Conservation (phyloP, 2,888 invertebrate species). For the Brachypalpus laphriformis region DNA sequence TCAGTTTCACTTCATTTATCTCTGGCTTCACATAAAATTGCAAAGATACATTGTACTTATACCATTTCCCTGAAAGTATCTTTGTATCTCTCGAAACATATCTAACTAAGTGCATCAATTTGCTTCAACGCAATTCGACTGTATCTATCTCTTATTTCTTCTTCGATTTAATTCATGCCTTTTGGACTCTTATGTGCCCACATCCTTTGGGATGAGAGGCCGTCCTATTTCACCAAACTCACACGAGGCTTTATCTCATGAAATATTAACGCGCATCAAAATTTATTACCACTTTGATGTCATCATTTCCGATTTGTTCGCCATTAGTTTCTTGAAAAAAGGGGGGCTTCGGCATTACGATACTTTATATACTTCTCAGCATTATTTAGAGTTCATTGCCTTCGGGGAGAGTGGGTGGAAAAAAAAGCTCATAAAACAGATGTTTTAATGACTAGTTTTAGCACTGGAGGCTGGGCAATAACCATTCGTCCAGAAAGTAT, state of each 20-base stretch:
- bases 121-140: constrained; percentile 31
- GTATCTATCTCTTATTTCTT: background rate
- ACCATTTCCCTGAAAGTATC: background rate
- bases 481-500: constrained; percentile 48
- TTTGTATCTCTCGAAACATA: background rate
- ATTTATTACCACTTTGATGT: constrained; percentile 59
- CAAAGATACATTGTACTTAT: background rate
- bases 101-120: constrained; percentile 29
- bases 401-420: background rate
- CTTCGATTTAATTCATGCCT: background rate
- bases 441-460: constrained; percentile 45
- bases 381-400: constrained; percentile 2
- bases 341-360: too few relatives aligned
- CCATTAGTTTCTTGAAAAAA: constrained; percentile 14
- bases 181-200: background rate
- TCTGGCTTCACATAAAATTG: background rate
- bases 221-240: too few relatives aligned
- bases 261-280: constrained; percentile 50
- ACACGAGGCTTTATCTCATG: constrained; percentile 23
- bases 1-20: constrained; percentile 29
- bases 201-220: background rate
- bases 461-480: background rate
- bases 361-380: background rate
- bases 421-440: constrained; percentile 25
- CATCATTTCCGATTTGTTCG: constrained; percentile 54